Conservation (phyloP, 2,888 invertebrate species). For the Phortica magna region DNA sequence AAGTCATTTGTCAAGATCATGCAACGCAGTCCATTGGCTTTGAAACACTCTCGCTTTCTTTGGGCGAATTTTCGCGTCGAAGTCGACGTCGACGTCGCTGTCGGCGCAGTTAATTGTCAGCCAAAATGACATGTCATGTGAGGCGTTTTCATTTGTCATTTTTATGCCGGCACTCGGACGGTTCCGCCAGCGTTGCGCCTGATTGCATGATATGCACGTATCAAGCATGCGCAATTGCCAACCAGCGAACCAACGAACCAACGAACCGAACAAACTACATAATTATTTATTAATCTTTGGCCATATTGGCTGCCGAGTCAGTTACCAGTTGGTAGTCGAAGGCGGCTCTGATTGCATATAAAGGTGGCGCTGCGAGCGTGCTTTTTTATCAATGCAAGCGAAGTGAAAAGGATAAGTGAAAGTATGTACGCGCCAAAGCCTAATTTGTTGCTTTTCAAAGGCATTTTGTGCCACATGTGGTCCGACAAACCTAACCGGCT, state of each 20-base stretch:
- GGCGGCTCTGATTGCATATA: neutral
- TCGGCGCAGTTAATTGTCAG: neutral
- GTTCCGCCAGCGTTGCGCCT: neutral
- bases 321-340: neutral
- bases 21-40: neutral
- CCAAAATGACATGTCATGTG: neutral
- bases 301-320: neutral
- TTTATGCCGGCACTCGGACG: neutral
- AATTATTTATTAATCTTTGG: slow-evolving; percentile 14
- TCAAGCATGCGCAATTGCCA: neutral
- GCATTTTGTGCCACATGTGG: neutral
- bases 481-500: too few relatives aligned
- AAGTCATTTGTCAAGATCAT: neutral
- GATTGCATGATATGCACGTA: slow-evolving; percentile 9
- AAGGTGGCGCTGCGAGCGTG: neutral
- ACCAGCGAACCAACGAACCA: neutral
- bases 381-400: neutral
- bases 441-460: neutral
- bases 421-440: neutral
- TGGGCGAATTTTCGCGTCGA: neutral
- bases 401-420: neutral
- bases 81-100: neutral
- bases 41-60: neutral
- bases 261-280: neutral
- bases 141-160: neutral